phyloP scores from a whole-genome alignment of 2,888 invertebrate species.

The Andricus curvator region DNA sequence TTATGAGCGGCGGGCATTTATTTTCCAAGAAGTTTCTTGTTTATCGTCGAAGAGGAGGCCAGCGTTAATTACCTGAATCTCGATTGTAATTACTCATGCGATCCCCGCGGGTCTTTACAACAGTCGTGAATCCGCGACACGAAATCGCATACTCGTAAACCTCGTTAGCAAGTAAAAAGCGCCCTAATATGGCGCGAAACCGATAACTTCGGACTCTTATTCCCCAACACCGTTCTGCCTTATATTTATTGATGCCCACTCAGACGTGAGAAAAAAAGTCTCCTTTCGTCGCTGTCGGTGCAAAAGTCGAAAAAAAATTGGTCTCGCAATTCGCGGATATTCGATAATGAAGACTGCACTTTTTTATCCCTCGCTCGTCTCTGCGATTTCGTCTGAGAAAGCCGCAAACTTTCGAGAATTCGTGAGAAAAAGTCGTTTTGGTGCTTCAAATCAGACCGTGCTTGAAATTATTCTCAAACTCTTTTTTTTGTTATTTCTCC shows the following conservation, averaged over 20 bases:
- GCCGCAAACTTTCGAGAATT: too few relatives aligned
- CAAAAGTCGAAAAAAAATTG: slow-evolving; percentile 13
- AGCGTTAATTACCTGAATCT: slow-evolving; percentile 57
- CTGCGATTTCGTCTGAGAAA: neutral
- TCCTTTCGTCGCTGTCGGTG: neutral
- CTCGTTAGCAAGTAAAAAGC: slow-evolving; percentile 56
- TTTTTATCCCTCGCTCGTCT: neutral
- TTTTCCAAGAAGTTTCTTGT: slow-evolving; percentile 21
- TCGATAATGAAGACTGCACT: slow-evolving; percentile 33
- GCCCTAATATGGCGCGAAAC: slow-evolving; percentile 54
- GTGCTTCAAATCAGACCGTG: too few relatives aligned
- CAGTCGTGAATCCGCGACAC: slow-evolving; percentile 37
- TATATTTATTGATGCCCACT: slow-evolving; percentile 16
- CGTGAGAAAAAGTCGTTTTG: too few relatives aligned
- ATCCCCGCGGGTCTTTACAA: slow-evolving; percentile 44
- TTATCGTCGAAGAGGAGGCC: slow-evolving; percentile 12
- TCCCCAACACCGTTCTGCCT: neutral
- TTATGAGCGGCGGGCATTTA: neutral
- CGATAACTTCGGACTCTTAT: slow-evolving; percentile 5
- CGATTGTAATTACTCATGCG: slow-evolving; percentile 58
- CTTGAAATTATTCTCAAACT: too few relatives aligned
- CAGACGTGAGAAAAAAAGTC: neutral
- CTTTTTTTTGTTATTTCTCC: too few relatives aligned
- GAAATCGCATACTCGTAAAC: slow-evolving; percentile 48
- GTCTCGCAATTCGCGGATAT: neutral